Conservation (phyloP, 2,797 vertebrate species). For the Peromyscus nudipes region DNA sequence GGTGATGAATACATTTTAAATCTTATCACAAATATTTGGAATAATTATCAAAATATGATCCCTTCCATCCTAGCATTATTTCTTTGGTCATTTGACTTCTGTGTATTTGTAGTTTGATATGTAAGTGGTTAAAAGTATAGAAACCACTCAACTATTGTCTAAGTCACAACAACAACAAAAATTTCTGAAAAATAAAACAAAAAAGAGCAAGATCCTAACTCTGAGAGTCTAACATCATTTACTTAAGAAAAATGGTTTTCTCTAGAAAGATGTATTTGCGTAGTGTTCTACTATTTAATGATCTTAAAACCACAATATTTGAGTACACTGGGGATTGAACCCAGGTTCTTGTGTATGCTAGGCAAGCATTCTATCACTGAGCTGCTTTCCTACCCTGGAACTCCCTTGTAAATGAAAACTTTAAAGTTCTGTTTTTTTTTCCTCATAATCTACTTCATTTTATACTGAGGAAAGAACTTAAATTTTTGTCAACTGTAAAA, state of each 20-base stretch:
- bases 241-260: not conserved
- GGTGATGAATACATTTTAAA: not conserved
- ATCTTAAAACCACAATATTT: not conserved
- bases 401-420: not conserved
- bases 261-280: not conserved
- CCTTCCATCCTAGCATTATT: not conserved
- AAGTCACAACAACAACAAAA: not conserved
- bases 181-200: not conserved
- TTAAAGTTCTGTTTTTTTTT: not conserved
- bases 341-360: too few relatives aligned
- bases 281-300: not conserved
- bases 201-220: not conserved
- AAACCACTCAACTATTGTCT: not conserved
- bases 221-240: not conserved
- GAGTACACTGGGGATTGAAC: not conserved
- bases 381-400: not conserved
- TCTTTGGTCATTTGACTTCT: not conserved
- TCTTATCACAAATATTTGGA: not conserved
- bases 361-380: not conserved
- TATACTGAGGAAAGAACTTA: not conserved
- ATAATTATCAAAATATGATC: not conserved
- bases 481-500: not conserved
- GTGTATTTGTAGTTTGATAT: slow-evolving; percentile 4
- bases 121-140: slow-evolving; percentile 29
- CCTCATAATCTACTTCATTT: slow-evolving; percentile 2